Percentiles rank a stretch among this genome's conserved stretches.
Conservation (phyloP, 2,113 vertebrate genomes). For the Mionectes macconnelli region DNA sequence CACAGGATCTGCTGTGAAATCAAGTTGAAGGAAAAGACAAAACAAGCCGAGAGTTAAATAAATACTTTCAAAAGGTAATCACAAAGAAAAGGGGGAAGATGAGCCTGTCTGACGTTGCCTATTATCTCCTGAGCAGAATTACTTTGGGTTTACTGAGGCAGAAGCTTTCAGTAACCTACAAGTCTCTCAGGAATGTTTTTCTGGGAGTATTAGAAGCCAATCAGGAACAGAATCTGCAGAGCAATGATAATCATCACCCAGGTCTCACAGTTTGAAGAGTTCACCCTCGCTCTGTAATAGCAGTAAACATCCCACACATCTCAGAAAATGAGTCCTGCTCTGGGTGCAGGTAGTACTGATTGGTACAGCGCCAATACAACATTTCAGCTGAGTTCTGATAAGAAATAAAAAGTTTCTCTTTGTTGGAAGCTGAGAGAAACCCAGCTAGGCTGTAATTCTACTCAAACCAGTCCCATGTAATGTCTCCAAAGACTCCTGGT, state of each 20-base stretch:
- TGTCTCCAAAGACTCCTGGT: neutral
- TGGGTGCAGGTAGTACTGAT: neutral
- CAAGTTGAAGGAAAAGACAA: constrained; percentile 13
- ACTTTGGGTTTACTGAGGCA: constrained; percentile 10
- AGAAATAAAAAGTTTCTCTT: neutral
- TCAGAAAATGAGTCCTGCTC: neutral
- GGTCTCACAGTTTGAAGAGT: neutral
- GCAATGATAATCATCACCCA: neutral
- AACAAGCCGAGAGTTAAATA: constrained; percentile 43
- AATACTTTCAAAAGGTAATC: constrained; percentile 20
- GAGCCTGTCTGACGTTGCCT: constrained; percentile 24
- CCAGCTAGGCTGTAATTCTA: neutral
- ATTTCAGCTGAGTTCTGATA: neutral
- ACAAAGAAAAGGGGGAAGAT: constrained; percentile 3
- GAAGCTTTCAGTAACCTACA: neutral
- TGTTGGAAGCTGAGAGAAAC: neutral
- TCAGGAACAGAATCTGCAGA: neutral
- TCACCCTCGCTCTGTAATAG: neutral
- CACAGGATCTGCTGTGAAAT: constrained; percentile 7
- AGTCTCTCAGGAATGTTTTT: neutral
- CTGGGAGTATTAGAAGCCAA: neutral
- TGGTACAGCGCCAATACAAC: neutral
- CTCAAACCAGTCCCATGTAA: neutral
- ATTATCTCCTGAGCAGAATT: constrained; percentile 22
- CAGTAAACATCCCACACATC: neutral